Percentiles rank a stretch among this genome's conserved stretches.
Evolutionary conservation across 1,140 invertebrate species (phyloP).

Genomic region (Phocides pigmalion): DNA sequence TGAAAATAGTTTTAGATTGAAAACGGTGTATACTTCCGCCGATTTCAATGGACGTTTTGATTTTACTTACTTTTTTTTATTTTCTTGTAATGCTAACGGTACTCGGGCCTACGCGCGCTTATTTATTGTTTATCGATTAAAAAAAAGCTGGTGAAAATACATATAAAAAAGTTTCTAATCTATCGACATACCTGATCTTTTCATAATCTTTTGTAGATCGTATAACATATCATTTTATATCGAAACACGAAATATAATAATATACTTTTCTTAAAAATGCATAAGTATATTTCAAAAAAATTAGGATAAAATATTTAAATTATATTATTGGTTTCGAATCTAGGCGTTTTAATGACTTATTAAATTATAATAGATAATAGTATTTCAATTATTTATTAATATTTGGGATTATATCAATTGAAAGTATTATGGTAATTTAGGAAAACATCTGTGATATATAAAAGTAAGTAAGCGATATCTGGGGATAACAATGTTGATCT

Average conservation of each 20-base stretch:
- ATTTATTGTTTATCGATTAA: slow-evolving; percentile 33
- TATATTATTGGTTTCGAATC: slow-evolving; percentile 47
- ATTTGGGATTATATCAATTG: slow-evolving; percentile 46
- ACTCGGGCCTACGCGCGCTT: slow-evolving; percentile 48
- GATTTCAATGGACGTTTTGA: background rate
- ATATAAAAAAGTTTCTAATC: slow-evolving; percentile 46
- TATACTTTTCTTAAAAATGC: no score
- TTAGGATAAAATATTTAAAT: slow-evolving; percentile 41
- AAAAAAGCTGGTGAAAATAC: slow-evolving; percentile 28
- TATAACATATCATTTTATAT: slow-evolving; percentile 70
- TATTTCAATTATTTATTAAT: slow-evolving; percentile 33
- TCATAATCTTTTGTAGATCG: slow-evolving; percentile 59
- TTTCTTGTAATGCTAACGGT: slow-evolving; percentile 60
- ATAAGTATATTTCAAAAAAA: slow-evolving; percentile 37
- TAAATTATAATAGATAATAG: slow-evolving; percentile 51
- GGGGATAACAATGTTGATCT: slow-evolving; percentile 73
- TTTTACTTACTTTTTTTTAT: slow-evolving; percentile 31
- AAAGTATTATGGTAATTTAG: slow-evolving; percentile 79
- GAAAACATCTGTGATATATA: slow-evolving; percentile 77
- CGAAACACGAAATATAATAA: slow-evolving; percentile 15
- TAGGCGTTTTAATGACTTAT: slow-evolving; percentile 58
- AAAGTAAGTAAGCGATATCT: slow-evolving; percentile 75
- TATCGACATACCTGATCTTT: slow-evolving; percentile 50
- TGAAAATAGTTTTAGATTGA: slow-evolving; percentile 7
- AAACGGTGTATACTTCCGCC: background rate